phyloP scores from a whole-genome alignment of 2,113 vertebrate genomes.

The Ciconia boyciana region DNA sequence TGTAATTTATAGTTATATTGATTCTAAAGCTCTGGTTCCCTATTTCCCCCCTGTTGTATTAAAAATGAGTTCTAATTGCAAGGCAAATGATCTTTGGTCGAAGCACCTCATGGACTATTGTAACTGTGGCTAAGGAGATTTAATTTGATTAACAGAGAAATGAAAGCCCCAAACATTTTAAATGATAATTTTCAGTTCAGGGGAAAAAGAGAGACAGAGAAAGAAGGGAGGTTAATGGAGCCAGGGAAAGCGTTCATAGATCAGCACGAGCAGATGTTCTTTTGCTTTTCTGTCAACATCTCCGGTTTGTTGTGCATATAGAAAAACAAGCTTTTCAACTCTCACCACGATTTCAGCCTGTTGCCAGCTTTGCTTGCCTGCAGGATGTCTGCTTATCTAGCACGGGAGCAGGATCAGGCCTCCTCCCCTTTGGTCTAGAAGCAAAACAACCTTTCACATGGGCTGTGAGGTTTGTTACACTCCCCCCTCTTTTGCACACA shows the following conservation, averaged over 20 bases:
- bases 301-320: conserved; percentile 34
- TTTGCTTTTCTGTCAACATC: conserved; percentile 42
- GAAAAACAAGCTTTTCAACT: conserved; percentile 65
- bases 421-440: conserved; percentile 13
- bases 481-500: neutral
- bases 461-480: neutral
- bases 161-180: conserved; percentile 35
- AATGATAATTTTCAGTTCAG: conserved; percentile 47
- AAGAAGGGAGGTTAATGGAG: conserved; percentile 35
- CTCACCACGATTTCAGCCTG: neutral
- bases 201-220: neutral
- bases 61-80: conserved; percentile 63
- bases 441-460: conserved; percentile 2
- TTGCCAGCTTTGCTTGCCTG: conserved; percentile 54
- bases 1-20: conserved; percentile 71
- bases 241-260: conserved; percentile 32
- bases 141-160: conserved; percentile 60
- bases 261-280: conserved; percentile 46
- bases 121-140: conserved; percentile 48
- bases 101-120: conserved; percentile 51
- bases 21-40: conserved; percentile 58
- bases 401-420: neutral
- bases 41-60: conserved; percentile 31
- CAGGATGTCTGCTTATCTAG: conserved; percentile 62
- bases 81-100: conserved; percentile 43